Conservation (phyloP, 1,140 invertebrate genomes). For the Propsilocerus akamusi region DNA sequence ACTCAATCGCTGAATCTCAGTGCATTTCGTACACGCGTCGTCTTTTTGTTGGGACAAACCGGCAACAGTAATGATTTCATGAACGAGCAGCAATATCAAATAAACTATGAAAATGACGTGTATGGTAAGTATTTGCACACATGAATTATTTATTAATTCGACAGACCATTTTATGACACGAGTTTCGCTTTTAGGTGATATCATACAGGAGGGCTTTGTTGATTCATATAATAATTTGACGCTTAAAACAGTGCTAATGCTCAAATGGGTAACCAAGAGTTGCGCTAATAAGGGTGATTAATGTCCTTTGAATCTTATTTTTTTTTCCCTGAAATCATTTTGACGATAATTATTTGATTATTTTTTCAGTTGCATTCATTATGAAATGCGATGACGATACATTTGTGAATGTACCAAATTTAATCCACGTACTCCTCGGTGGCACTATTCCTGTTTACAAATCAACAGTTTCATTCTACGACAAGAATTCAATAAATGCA, state of each 20-base stretch:
- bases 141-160: slow-evolving; percentile 25
- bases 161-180: slow-evolving; percentile 37
- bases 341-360: slow-evolving; percentile 6
- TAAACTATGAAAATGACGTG: background rate
- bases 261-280: slow-evolving; percentile 56
- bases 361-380: slow-evolving; percentile 36
- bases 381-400: slow-evolving; percentile 76
- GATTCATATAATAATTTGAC: slow-evolving; percentile 90
- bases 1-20: background rate
- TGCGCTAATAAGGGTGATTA: slow-evolving; percentile 29
- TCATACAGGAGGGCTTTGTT: slow-evolving; percentile 78
- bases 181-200: slow-evolving; percentile 46
- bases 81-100: slow-evolving; percentile 4
- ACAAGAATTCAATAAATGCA: slow-evolving; percentile 11
- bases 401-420: slow-evolving; percentile 52
- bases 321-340: background rate
- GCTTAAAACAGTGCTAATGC: slow-evolving; percentile 67
- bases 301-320: background rate
- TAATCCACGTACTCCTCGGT: slow-evolving; percentile 27
- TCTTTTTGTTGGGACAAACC: slow-evolving; percentile 17
- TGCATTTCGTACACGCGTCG: slow-evolving; percentile 12
- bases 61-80: slow-evolving; percentile 7
- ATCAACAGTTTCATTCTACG: slow-evolving; percentile 17
- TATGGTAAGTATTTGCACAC: slow-evolving; percentile 27
- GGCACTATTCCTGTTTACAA: slow-evolving; percentile 23